These are phyloP conservation scores for Epistrophella euchroma DNA, from an alignment of 2,888 invertebrate genomes.

Conservation along the genomic window DNA sequence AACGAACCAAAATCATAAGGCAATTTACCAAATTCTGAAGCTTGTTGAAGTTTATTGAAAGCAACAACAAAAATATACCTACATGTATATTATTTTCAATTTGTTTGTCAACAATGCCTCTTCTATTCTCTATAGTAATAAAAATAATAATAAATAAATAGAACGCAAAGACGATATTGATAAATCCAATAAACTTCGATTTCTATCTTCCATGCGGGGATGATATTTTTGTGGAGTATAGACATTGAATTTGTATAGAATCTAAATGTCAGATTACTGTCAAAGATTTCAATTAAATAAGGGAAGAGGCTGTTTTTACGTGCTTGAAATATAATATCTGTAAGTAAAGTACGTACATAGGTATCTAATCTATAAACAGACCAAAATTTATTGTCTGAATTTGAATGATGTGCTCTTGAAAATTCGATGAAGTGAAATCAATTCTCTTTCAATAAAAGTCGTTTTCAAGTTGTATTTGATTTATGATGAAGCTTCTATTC, in stretches of 20 bases:
- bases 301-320: slow-evolving; percentile 11
- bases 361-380: no score
- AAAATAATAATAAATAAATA: slow-evolving; percentile 33
- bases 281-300: slow-evolving; percentile 34
- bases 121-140: background rate
- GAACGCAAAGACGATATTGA: slow-evolving; percentile 30
- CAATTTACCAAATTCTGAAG: background rate
- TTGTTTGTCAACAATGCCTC: slow-evolving; percentile 9
- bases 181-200: slow-evolving; percentile 22
- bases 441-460: slow-evolving; percentile 26
- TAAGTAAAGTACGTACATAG: no score
- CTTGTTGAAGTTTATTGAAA: slow-evolving; percentile 13
- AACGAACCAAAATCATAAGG: background rate
- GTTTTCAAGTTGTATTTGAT: slow-evolving; percentile 32
- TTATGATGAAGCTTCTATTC: slow-evolving; percentile 14
- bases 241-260: slow-evolving; percentile 13
- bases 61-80: background rate
- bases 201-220: background rate
- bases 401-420: slow-evolving; percentile 34
- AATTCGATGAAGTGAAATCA: slow-evolving; percentile 34
- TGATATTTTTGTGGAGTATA: slow-evolving; percentile 17
- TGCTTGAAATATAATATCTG: slow-evolving; percentile 37
- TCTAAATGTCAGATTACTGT: slow-evolving; percentile 27
- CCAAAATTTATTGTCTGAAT: slow-evolving; percentile 23
- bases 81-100: slow-evolving; percentile 18